Conservation (phyloP, 2,797 vertebrate species). For the Myiothlypis coronata region DNA sequence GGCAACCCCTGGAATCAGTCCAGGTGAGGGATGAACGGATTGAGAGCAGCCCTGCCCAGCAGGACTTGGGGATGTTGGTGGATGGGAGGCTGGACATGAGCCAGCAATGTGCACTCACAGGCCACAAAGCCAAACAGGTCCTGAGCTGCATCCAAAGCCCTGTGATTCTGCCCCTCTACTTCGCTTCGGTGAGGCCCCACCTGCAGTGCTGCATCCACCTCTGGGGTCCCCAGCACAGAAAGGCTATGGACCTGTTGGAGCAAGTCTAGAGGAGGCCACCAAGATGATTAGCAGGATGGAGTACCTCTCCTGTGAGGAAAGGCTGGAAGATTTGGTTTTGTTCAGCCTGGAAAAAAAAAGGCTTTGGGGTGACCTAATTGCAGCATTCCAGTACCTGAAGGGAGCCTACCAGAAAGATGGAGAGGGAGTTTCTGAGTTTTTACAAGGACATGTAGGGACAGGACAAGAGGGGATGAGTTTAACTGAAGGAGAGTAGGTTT, state of each 20-base stretch:
- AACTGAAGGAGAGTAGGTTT: neutral
- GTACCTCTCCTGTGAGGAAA: neutral
- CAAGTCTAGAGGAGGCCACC: neutral
- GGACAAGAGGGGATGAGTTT: neutral
- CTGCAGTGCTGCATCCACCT: neutral
- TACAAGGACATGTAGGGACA: neutral
- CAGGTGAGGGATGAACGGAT: neutral
- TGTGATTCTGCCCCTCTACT: neutral
- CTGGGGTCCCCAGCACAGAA: neutral
- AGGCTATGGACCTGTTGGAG: neutral
- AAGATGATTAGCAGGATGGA: neutral
- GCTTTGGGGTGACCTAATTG: neutral
- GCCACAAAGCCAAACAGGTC: fast-evolving
- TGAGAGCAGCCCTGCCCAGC: fast-evolving
- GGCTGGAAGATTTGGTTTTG: neutral
- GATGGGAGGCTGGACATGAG: neutral
- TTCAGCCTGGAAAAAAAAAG: neutral
- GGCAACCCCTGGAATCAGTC: fast-evolving
- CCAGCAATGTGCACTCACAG: neutral
- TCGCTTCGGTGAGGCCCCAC: neutral
- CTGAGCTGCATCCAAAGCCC: neutral
- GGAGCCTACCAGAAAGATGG: neutral
- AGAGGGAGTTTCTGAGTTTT: neutral
- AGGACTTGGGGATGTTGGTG: neutral
- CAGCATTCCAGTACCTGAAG: neutral